phyloP scores from a whole-genome alignment of 2,113 vertebrate genomes.

The Rafetus swinhoei region DNA sequence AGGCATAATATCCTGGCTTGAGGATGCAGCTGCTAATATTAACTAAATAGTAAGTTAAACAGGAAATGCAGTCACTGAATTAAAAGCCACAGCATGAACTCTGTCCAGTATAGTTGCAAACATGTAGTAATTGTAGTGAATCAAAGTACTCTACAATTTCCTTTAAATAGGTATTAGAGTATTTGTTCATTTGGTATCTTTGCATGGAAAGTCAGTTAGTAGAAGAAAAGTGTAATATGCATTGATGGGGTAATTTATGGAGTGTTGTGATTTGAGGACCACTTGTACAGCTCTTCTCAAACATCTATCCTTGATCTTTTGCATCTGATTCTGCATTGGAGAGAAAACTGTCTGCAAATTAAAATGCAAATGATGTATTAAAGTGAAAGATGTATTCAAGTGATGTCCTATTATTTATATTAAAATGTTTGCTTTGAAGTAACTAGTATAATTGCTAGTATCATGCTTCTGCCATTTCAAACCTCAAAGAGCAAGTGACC shows the following conservation, averaged over 20 bases:
- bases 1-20: background rate
- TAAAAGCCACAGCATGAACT: conserved; percentile 30
- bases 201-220: background rate
- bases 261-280: background rate
- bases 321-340: background rate
- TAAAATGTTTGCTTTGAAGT: background rate
- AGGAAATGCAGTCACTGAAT: conserved; percentile 36
- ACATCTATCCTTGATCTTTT: background rate
- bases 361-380: background rate
- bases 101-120: background rate
- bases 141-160: background rate
- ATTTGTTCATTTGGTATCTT: background rate
- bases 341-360: background rate
- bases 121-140: background rate
- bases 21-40: background rate
- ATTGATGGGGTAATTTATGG: background rate
- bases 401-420: background rate
- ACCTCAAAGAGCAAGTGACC: background rate
- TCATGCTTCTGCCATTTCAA: background rate
- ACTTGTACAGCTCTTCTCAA: background rate
- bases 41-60: conserved; percentile 23
- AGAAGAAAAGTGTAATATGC: background rate
- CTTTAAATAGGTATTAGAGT: background rate
- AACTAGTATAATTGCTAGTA: background rate
- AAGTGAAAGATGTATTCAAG: background rate